Evolutionary conservation across 2,113 vertebrate genomes (phyloP).

Genomic region (Fulmarus glacialis): DNA sequence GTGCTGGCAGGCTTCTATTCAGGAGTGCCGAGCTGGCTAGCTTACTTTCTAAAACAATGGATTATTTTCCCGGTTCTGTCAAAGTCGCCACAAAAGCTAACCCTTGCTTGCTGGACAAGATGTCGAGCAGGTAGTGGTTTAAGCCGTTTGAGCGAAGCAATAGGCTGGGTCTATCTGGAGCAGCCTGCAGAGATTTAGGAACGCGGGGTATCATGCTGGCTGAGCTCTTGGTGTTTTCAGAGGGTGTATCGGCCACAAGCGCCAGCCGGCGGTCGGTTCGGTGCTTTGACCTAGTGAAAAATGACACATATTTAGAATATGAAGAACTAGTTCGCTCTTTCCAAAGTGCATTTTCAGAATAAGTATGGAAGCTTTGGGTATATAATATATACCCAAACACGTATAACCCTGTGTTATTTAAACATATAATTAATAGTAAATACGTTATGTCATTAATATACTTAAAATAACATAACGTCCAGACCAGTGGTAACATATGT

Average conservation of each 20-base stretch:
- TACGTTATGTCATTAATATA: too few species aligned
- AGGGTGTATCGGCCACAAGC: not conserved
- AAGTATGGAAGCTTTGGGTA: not conserved
- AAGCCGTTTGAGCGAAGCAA: not conserved
- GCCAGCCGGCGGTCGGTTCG: not conserved
- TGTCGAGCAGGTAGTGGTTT: not conserved
- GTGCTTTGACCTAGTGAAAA: slow-evolving; percentile 8
- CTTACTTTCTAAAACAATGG: not conserved
- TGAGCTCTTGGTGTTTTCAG: not conserved
- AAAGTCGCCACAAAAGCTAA: not conserved
- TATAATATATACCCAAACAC: too few species aligned
- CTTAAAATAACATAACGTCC: not conserved
- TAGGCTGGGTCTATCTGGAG: not conserved
- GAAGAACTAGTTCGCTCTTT: not conserved
- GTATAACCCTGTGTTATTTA: not conserved
- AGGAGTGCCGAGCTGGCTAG: too few species aligned
- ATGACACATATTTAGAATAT: not conserved
- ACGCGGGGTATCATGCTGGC: fast-evolving
- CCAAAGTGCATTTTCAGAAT: not conserved
- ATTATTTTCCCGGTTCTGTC: not conserved
- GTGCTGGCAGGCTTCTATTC: not conserved
- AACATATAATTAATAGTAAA: not conserved
- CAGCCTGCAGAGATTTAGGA: not conserved
- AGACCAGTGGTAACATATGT: not conserved
- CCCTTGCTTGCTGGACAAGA: not conserved